Conservation (phyloP, 23 tunicate genomes). For the Oikopleura albicans region DNA sequence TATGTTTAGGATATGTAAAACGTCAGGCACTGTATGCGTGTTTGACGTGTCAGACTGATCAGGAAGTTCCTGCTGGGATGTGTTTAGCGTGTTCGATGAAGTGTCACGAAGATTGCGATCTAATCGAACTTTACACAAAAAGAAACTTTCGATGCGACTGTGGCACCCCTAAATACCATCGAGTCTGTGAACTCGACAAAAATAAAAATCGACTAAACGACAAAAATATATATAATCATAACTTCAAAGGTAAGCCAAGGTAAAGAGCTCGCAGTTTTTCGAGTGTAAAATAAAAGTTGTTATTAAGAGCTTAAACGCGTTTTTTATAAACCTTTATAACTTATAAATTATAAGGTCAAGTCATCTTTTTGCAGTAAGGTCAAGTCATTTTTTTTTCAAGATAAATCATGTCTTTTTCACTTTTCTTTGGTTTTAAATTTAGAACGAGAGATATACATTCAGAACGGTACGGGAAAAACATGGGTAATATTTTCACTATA, state of each 20-base stretch:
- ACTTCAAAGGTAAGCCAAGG: slow-evolving; percentile 37
- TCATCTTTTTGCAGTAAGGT: too few species aligned
- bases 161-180: slow-evolving; percentile 46
- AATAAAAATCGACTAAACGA: slow-evolving; percentile 31
- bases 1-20: slow-evolving; percentile 52
- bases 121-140: slow-evolving; percentile 86
- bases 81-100: slow-evolving; percentile 77
- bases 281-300: too few species aligned
- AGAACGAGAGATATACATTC: too few species aligned
- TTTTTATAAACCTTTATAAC: too few species aligned
- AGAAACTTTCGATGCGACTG: slow-evolving; percentile 86
- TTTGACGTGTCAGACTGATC: slow-evolving; percentile 30
- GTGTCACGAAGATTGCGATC: slow-evolving; percentile 79
- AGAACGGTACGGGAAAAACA: too few species aligned
- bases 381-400: too few species aligned
- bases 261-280: too few species aligned
- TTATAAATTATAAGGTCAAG: too few species aligned
- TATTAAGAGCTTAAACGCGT: too few species aligned
- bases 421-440: too few species aligned
- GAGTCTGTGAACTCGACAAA: slow-evolving; percentile 33
- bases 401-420: too few species aligned
- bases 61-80: slow-evolving; percentile 38
- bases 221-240: slow-evolving; percentile 54
- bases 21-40: slow-evolving; percentile 87
- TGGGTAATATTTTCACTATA: too few species aligned